A percentile compares a stretch with the other conserved stretches of the same genome.
Evolutionary conservation across 2,113 vertebrate species (phyloP).

Genomic region (Pygoscelis antarcticus): DNA sequence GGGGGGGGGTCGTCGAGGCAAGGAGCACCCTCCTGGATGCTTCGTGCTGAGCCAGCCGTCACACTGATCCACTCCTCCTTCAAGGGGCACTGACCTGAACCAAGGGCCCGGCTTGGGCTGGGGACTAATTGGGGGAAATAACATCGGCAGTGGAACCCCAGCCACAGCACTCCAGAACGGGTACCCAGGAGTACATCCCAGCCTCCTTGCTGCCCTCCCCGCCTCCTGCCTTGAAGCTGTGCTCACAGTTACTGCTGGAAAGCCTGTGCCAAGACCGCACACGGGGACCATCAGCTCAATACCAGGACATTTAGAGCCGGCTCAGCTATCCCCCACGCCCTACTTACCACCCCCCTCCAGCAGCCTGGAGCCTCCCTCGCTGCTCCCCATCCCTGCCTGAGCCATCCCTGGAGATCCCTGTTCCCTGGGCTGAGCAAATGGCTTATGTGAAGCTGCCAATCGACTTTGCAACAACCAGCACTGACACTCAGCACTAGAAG

Average conservation of each 20-base stretch:
- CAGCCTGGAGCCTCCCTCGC: neutral
- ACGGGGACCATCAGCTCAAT: neutral
- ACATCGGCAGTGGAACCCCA: neutral
- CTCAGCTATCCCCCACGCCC: neutral
- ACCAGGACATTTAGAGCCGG: neutral
- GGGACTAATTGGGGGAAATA: neutral
- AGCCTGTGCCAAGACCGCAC: neutral
- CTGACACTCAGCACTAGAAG: neutral
- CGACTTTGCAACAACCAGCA: neutral
- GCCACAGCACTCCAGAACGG: neutral
- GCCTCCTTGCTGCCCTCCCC: neutral
- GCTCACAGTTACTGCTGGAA: neutral
- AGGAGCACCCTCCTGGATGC: neutral
- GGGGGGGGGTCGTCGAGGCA: fast-evolving
- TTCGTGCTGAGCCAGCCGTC: neutral
- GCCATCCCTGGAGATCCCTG: neutral
- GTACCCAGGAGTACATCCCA: neutral
- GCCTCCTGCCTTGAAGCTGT: neutral
- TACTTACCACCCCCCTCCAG: neutral
- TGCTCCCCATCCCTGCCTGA: neutral
- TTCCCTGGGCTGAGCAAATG: neutral
- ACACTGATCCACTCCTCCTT: neutral
- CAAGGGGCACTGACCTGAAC: neutral
- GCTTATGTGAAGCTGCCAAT: neutral
- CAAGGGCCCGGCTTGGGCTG: fast-evolving